Evolutionary conservation across 2,797 vertebrate genomes (phyloP).

Genomic region (Holocentrus rufus): DNA sequence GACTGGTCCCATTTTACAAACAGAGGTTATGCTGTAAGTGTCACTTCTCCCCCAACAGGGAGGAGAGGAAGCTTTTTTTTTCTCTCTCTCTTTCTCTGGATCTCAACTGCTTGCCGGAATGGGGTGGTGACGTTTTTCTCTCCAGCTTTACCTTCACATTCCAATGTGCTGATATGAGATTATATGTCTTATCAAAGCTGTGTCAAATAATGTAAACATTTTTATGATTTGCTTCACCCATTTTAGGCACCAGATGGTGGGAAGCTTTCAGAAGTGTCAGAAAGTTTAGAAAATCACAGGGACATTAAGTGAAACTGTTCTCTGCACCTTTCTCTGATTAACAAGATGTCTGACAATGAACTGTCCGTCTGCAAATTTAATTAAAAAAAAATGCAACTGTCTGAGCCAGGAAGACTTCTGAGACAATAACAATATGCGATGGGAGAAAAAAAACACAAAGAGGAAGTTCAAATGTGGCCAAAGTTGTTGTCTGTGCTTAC

Average conservation of each 20-base stretch:
- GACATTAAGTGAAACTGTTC: background rate
- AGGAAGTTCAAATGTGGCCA: too few relatives aligned
- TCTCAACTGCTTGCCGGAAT: too few relatives aligned
- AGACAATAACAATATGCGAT: conserved; percentile 24
- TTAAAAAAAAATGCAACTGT: background rate
- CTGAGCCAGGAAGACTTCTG: background rate
- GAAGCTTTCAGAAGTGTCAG: too few relatives aligned
- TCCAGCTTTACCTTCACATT: background rate
- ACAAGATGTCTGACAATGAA: conserved; percentile 41
- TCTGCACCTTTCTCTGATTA: too few relatives aligned
- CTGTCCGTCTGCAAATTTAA: conserved; percentile 4
- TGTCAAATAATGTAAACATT: background rate
- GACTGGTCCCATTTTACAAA: background rate
- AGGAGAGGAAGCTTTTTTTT: too few relatives aligned
- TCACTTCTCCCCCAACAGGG: background rate
- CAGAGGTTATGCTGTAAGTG: background rate
- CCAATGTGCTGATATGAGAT: background rate
- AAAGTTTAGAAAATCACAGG: background rate
- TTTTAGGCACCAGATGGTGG: background rate
- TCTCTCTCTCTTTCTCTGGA: too few relatives aligned
- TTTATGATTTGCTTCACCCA: background rate
- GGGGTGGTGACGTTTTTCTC: too few relatives aligned
- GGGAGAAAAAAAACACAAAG: background rate
- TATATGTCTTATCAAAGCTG: background rate
- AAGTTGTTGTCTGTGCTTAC: too few relatives aligned